Percentiles rank a stretch among this genome's conserved stretches.
Conservation (phyloP, 2,888 invertebrate species). For the Parnassius mnemosyne region DNA sequence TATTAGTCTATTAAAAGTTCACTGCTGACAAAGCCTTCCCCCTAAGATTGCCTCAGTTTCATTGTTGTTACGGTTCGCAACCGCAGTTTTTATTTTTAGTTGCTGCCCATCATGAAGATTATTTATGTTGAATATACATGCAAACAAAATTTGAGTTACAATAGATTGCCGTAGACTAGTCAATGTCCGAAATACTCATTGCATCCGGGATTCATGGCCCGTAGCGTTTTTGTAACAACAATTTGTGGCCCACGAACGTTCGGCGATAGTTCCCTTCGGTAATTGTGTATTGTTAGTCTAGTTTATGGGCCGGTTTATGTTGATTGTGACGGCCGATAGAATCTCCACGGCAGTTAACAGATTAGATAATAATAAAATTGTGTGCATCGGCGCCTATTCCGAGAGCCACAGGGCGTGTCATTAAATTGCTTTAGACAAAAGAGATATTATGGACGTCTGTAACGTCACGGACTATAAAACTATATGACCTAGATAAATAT, state of each 20-base stretch:
- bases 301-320: conserved; percentile 16
- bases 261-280: conserved; percentile 34
- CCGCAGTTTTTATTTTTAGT: too few relatives aligned
- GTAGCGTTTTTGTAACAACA: conserved; percentile 30
- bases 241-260: conserved; percentile 27
- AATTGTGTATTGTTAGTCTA: conserved; percentile 38
- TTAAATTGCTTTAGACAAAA: conserved; percentile 18
- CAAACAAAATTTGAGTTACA: conserved; percentile 23
- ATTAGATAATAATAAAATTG: conserved; percentile 24
- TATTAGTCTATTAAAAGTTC: too few relatives aligned
- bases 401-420: conserved; percentile 15
- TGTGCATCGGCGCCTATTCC: conserved; percentile 11
- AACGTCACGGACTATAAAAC: conserved; percentile 14
- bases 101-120: background rate
- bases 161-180: conserved; percentile 14
- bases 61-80: too few relatives aligned
- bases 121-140: conserved; percentile 4
- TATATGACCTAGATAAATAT: conserved; percentile 8
- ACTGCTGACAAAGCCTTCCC: too few relatives aligned
- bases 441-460: background rate
- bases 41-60: too few relatives aligned
- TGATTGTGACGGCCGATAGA: conserved; percentile 20
- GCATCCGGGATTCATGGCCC: conserved; percentile 41
- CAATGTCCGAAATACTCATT: conserved; percentile 33
- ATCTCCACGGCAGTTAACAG: conserved; percentile 22